A percentile compares a stretch with the other conserved stretches of the same genome.
Evolutionary conservation across 2,797 vertebrate species (phyloP).

Genomic region (Argya squamiceps): DNA sequence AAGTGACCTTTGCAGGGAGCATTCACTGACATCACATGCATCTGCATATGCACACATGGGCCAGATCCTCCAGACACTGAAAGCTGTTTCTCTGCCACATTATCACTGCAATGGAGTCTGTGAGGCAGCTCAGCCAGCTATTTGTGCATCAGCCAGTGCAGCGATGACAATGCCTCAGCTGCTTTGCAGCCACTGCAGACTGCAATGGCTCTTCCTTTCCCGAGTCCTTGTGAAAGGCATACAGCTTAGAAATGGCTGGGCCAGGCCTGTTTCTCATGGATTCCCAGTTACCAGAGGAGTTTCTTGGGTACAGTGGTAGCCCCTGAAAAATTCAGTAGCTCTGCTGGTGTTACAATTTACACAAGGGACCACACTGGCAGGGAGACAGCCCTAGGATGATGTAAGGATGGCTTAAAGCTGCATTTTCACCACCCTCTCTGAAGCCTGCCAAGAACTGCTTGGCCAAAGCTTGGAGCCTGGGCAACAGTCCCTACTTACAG

Average conservation of each 20-base stretch:
- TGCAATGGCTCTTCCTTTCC: background rate
- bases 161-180: background rate
- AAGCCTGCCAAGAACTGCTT: conserved; percentile 37
- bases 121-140: background rate
- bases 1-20: conserved; percentile 2
- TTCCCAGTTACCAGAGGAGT: background rate
- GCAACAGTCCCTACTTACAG: conserved; percentile 26
- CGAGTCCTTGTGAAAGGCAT: background rate
- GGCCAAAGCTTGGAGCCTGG: conserved; percentile 23
- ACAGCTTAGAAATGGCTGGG: background rate
- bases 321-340: conserved; percentile 33
- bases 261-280: background rate
- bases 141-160: background rate
- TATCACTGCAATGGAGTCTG: background rate
- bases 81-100: background rate
- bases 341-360: conserved; percentile 23
- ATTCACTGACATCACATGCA: background rate
- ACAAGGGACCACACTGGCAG: background rate
- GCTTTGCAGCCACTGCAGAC: background rate
- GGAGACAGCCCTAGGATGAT: conserved; percentile 2
- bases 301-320: background rate
- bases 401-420: conserved; percentile 44
- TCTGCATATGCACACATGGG: background rate
- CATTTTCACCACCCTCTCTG: conserved; percentile 33
- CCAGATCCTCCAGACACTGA: background rate